These are phyloP conservation scores for Proales similis DNA, from an alignment of 1,140 invertebrate genomes.

Conservation along the genomic window DNA sequence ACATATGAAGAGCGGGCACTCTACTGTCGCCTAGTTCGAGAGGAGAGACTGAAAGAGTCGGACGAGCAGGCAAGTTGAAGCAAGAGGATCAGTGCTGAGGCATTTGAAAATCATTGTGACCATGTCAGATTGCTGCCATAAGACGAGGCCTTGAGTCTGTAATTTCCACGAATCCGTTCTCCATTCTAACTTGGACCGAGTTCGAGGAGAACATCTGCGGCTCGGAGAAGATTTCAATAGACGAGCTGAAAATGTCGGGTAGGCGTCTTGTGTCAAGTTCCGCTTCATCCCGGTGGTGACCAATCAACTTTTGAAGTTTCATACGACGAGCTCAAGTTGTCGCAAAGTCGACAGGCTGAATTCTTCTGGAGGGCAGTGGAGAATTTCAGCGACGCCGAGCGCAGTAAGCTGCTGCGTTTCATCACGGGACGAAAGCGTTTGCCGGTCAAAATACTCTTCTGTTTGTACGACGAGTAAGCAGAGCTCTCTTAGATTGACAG, in stretches of 20 bases:
- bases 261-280: neutral
- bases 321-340: slow-evolving; percentile 48
- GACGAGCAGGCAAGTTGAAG: slow-evolving; percentile 46
- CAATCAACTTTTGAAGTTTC: slow-evolving; percentile 3
- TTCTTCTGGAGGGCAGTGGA: slow-evolving; percentile 50
- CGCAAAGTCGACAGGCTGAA: slow-evolving; percentile 47
- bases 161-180: slow-evolving; percentile 49
- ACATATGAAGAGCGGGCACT: slow-evolving; percentile 45
- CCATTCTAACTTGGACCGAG: slow-evolving; percentile 51
- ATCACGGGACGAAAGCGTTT: slow-evolving; percentile 49
- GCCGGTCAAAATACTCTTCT: slow-evolving; percentile 48
- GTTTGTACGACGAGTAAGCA: slow-evolving; percentile 46
- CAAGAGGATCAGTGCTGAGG: neutral
- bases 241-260: slow-evolving; percentile 47
- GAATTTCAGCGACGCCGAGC: slow-evolving; percentile 51
- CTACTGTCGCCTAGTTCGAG: slow-evolving; percentile 45
- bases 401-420: slow-evolving; percentile 51
- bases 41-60: slow-evolving; percentile 46
- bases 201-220: slow-evolving; percentile 51
- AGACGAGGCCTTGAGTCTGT: slow-evolving; percentile 47
- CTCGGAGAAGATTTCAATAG: slow-evolving; percentile 49
- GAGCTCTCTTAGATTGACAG: neutral
- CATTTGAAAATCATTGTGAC: neutral
- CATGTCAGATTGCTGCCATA: slow-evolving; percentile 45
- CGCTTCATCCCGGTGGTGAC: neutral